These are phyloP conservation scores for Cenopis cana DNA, from an alignment of 2,888 invertebrate genomes.

Conservation along the genomic window DNA sequence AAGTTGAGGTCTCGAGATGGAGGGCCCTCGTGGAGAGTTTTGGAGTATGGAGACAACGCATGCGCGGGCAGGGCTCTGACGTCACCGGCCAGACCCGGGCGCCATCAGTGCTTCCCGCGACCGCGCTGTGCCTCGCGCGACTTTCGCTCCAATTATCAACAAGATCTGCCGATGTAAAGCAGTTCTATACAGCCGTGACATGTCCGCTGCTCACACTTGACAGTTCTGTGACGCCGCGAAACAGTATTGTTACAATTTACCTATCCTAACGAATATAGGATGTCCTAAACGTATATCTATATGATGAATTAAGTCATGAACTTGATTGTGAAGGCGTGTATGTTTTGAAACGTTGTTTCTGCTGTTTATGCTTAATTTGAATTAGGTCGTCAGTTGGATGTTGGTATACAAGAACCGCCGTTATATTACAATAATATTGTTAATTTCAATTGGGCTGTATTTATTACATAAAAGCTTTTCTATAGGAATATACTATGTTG, in stretches of 20 bases:
- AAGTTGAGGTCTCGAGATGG: conserved; percentile 82
- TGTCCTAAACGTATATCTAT: conserved; percentile 18
- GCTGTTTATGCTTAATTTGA: conserved; percentile 12
- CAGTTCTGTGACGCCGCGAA: conserved; percentile 16
- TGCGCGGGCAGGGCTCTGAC: conserved; percentile 79
- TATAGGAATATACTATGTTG: background rate
- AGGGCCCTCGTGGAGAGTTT: conserved; percentile 78
- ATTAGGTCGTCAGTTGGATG: background rate
- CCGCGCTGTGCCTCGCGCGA: conserved; percentile 78
- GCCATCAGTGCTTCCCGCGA: conserved; percentile 80
- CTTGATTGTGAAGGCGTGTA: conserved; percentile 12
- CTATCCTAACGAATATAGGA: conserved; percentile 24
- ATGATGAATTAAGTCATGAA: conserved; percentile 20
- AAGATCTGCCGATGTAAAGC: conserved; percentile 59
- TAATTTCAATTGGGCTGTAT: background rate
- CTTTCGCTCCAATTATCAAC: conserved; percentile 70
- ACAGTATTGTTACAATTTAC: conserved; percentile 14
- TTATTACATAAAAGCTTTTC: background rate
- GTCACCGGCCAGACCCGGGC: conserved; percentile 79
- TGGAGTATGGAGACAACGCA: conserved; percentile 73
- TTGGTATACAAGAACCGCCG: background rate
- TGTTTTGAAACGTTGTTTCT: conserved; percentile 32
- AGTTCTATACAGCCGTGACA: conserved; percentile 52
- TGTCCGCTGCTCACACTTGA: conserved; percentile 15
- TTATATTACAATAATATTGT: background rate